Percentiles rank a stretch among this genome's conserved stretches.
These are phyloP conservation scores for Tenualosa ilisha DNA, from an alignment of 2,797 vertebrate species.

Conservation along the genomic window DNA sequence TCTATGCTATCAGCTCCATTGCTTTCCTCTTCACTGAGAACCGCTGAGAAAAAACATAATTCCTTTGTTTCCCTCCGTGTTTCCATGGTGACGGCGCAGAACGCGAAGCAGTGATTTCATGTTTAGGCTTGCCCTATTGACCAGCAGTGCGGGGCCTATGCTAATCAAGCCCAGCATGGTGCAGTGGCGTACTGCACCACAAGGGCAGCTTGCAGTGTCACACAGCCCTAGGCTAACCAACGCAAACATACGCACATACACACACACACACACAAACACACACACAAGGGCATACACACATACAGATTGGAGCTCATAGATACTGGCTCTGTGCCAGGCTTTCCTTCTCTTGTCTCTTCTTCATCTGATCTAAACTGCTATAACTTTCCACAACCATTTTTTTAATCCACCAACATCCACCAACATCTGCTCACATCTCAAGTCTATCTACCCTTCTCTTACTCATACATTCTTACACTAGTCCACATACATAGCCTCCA, in stretches of 20 bases:
- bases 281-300: conserved; percentile 30
- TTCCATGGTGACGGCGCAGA: conserved; percentile 65
- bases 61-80: conserved; percentile 72
- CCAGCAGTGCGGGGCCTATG: conserved; percentile 52
- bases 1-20: conserved; percentile 51
- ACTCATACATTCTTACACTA: not conserved
- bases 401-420: too few relatives aligned
- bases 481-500: not conserved
- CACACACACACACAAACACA: not conserved
- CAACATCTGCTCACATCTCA: not conserved
- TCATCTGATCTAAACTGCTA: not conserved
- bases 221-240: conserved; percentile 45
- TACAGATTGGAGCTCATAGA: not conserved
- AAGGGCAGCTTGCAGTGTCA: conserved; percentile 21
- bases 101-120: conserved; percentile 64
- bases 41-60: conserved; percentile 47
- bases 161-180: not conserved
- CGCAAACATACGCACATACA: conserved; percentile 36
- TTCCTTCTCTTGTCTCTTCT: not conserved
- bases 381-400: not conserved
- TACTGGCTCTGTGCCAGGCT: not conserved
- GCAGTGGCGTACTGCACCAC: not conserved
- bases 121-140: conserved; percentile 71
- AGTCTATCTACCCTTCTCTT: not conserved
- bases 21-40: conserved; percentile 50